A percentile compares a stretch with the other conserved stretches of the same genome.
These are phyloP conservation scores for Acromyrmex echinatior DNA, from an alignment of 1,140 invertebrate species.

Conservation along the genomic window DNA sequence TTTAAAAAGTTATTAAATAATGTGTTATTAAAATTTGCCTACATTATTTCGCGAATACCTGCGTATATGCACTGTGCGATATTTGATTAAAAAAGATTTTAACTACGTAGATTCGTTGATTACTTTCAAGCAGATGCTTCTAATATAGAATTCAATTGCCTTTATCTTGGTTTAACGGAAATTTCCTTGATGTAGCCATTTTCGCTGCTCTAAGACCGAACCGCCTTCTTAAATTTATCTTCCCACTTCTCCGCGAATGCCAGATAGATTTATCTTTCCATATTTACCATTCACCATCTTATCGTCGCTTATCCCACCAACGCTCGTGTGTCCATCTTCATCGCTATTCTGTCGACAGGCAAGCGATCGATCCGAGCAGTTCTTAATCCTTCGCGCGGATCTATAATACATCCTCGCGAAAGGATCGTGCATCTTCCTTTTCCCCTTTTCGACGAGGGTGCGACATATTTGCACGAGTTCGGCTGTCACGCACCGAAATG, in stretches of 20 bases:
- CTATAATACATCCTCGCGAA: conserved; percentile 60
- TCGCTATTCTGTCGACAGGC: conserved; percentile 31
- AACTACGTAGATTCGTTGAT: background rate
- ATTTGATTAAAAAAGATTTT: background rate
- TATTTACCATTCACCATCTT: conserved; percentile 45
- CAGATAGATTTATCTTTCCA: conserved; percentile 58
- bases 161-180: conserved; percentile 1
- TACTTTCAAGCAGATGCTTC: background rate
- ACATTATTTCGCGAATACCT: background rate
- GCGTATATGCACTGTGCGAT: background rate
- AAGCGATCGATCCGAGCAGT: conserved; percentile 51
- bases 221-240: conserved; percentile 53
- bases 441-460: conserved; percentile 9
- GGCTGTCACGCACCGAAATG: conserved; percentile 56
- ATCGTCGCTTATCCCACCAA: conserved; percentile 52
- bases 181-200: conserved; percentile 16
- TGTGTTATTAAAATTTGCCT: background rate
- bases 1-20: background rate
- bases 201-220: background rate
- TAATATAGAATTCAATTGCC: conserved; percentile 9
- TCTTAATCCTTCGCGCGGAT: conserved; percentile 40
- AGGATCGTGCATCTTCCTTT: conserved; percentile 66
- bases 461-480: conserved; percentile 72
- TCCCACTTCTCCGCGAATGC: conserved; percentile 21
- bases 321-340: conserved; percentile 59